phyloP scores from a whole-genome alignment of 2,113 vertebrate species.

The Hyla sarda region DNA sequence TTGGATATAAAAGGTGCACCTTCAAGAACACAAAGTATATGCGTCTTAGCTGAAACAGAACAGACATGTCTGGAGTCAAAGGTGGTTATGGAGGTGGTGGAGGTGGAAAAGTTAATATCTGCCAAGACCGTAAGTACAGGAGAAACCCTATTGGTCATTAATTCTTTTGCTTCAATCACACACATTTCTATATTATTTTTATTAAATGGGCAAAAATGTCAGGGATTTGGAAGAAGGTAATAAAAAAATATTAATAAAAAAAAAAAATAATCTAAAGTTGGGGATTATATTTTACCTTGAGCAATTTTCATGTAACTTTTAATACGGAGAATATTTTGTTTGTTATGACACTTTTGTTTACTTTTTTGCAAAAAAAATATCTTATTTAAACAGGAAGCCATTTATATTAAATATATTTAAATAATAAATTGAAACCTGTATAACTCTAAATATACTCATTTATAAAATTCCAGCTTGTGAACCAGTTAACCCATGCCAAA shows the following conservation, averaged over 20 bases:
- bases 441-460: not conserved
- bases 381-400: too few species aligned
- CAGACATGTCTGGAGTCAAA: slow-evolving; percentile 13
- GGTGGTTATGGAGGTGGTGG: not conserved
- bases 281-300: not conserved
- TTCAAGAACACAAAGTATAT: not conserved
- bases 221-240: not conserved
- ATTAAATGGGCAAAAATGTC: too few species aligned
- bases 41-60: not conserved
- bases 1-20: slow-evolving; percentile 15
- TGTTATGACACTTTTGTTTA: too few species aligned
- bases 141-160: not conserved
- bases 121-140: not conserved
- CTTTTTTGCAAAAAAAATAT: too few species aligned
- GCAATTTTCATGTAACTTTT: not conserved
- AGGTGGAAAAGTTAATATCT: not conserved
- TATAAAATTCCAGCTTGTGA: not conserved
- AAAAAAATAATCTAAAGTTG: not conserved
- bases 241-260: not conserved
- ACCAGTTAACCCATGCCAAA: not conserved
- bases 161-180: not conserved
- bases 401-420: too few species aligned
- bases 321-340: not conserved
- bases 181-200: not conserved
- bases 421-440: too few species aligned